Evolutionary conservation across 2,888 invertebrate species (phyloP), one percentile per base, ranked within the genome.

Genomic region (Teleiodes luculella): DNA sequence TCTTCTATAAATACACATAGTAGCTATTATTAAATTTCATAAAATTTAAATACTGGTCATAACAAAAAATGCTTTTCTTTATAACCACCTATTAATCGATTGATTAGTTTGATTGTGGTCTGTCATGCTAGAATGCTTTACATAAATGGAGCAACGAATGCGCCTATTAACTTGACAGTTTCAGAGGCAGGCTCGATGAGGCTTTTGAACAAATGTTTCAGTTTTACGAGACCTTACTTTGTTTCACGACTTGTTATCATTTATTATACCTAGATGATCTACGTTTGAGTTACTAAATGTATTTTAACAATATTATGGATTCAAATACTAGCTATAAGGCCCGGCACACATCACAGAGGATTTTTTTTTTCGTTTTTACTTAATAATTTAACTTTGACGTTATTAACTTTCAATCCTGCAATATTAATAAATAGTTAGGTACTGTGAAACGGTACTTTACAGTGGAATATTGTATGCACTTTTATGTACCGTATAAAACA

Each of bases 101-200:
- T 43, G n/a, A 43, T n/a, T 43, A 52, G 8, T 10, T 33, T 52
- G 52, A 52, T 52, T 52, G 43, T 14, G 31, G 18, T n/a, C 33
- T 33, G 43, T 18, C 52, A 52, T 52, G 43, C 52, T n/a, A 37
- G 13, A 13, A 37, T 10, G 3, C 2, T 3, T 35, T 10, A 3
- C 10, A 35, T 35, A 8, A 35, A 11, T 10, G 35, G 35, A 35
- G 35, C 35, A 35, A 35, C 35, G n/a, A 35, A 35, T 10, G n/a
- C 2, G 3, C 35, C 35, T n/a, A 35, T 35, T 35, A 35, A n/a
- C 35, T n/a, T 35, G 11, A 35, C 2, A 35, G 10, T 8, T 10
- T 35, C 35, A 11, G 24, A 24, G 6, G 6, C 24, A 10, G 35
- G 10, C 35, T 35, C 35, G 35, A 35, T n/a, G 35, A 6, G 10